phyloP scores from a whole-genome alignment of 2,888 invertebrate species.

The Melolontha melolontha region DNA sequence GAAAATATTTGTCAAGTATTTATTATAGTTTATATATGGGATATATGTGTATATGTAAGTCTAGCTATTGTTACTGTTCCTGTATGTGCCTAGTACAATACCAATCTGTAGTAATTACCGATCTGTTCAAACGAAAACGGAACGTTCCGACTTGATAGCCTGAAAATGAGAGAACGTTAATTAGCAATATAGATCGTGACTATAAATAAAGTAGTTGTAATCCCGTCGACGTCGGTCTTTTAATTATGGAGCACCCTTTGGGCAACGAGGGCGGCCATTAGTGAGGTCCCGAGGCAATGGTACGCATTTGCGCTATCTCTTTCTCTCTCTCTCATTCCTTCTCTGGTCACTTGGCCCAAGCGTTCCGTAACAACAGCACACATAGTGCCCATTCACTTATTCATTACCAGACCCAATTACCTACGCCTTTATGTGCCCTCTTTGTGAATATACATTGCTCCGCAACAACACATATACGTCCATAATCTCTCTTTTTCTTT shows the following conservation, averaged over 20 bases:
- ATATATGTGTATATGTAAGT: constrained; percentile 1
- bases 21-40: no score
- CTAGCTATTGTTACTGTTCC: not conserved
- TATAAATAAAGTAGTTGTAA: constrained; percentile 65
- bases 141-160: constrained; percentile 55
- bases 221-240: constrained; percentile 63
- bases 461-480: constrained; percentile 29
- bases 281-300: constrained; percentile 54
- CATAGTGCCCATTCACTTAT: constrained; percentile 52
- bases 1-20: no score
- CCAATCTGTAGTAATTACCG: constrained; percentile 53
- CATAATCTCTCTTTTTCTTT: constrained; percentile 17
- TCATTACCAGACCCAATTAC: constrained; percentile 60
- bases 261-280: constrained; percentile 58
- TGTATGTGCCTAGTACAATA: no score
- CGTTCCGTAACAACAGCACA: constrained; percentile 40
- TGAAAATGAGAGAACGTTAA: constrained; percentile 63
- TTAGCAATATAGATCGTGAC: constrained; percentile 67
- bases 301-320: constrained; percentile 46
- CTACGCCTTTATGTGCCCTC: constrained; percentile 57
- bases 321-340: constrained; percentile 8
- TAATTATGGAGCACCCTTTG: constrained; percentile 62
- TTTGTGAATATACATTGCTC: constrained; percentile 49
- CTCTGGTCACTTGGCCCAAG: constrained; percentile 48
- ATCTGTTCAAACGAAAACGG: constrained; percentile 53